Percentiles rank a stretch among this genome's conserved stretches.
These are phyloP conservation scores for Drosophila leonis DNA, from an alignment of 2,888 invertebrate genomes.

Conservation along the genomic window DNA sequence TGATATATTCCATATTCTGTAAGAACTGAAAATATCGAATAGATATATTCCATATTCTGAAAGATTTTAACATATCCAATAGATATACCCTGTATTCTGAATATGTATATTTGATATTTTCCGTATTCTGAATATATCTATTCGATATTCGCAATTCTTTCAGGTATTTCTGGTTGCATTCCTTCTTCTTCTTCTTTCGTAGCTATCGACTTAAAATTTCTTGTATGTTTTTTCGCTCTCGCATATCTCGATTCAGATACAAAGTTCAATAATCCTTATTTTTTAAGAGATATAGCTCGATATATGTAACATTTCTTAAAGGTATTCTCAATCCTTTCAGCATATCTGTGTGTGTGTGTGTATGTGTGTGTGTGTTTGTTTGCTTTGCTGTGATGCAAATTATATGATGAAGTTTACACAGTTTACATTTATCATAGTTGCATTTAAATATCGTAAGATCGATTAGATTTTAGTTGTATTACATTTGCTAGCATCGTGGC, in stretches of 20 bases:
- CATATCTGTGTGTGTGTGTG: conserved; percentile 1
- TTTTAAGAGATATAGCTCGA: neutral
- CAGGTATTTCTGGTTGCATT: neutral
- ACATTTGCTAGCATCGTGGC: conserved; percentile 50
- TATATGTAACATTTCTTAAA: neutral
- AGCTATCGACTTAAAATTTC: neutral
- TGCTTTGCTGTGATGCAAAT: conserved; percentile 31
- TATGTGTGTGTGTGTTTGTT: neutral
- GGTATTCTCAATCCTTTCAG: neutral
- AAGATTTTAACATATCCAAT: no score
- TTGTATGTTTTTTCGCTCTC: neutral
- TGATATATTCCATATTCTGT: no score
- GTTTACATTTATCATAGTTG: conserved; percentile 29
- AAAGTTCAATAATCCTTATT: neutral
- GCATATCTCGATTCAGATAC: no score
- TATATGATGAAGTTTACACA: conserved; percentile 24
- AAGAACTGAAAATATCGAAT: no score
- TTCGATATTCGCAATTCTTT: neutral
- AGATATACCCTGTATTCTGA: no score
- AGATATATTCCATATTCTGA: no score
- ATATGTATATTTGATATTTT: no score
- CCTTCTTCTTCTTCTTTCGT: neutral
- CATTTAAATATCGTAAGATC: conserved; percentile 21
- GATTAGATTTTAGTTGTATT: conserved; percentile 32
- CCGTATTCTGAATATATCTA: no score